phyloP scores from a whole-genome alignment of 1,140 invertebrate species.

The Ruditapes philippinarum region DNA sequence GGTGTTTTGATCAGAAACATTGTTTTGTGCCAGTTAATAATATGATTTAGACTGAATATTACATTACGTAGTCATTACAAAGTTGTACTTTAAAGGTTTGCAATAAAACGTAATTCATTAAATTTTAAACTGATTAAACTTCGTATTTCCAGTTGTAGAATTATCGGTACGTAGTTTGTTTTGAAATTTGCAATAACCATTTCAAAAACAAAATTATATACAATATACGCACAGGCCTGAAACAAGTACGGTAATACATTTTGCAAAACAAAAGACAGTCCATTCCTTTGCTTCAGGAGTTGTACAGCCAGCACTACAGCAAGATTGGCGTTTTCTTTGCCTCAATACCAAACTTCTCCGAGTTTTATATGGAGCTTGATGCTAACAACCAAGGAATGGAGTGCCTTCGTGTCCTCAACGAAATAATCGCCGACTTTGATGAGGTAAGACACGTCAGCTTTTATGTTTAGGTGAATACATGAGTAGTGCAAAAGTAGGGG shows the following conservation, averaged over 20 bases:
- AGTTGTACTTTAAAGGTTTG: too few species aligned
- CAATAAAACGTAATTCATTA: too few species aligned
- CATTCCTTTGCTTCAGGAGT: constrained; percentile 89
- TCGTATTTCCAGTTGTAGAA: too few species aligned
- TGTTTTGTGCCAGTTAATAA: too few species aligned
- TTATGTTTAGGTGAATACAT: too few species aligned
- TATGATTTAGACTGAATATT: too few species aligned
- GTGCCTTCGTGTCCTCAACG: constrained; percentile 96
- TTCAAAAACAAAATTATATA: not conserved
- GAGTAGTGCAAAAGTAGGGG: too few species aligned
- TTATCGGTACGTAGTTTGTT: too few species aligned
- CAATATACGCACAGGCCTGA: not conserved
- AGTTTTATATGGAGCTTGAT: constrained; percentile 98
- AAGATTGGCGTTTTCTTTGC: constrained; percentile 97
- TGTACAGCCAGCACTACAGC: constrained; percentile 97
- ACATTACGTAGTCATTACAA: too few species aligned
- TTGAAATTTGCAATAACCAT: too few species aligned
- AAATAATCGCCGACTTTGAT: constrained; percentile 99
- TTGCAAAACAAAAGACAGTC: not conserved
- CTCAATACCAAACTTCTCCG: constrained; percentile 98
- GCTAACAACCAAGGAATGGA: constrained; percentile 97
- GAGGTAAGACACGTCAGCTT: constrained; percentile 81
- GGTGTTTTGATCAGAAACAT: too few species aligned
- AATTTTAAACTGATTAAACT: too few species aligned
- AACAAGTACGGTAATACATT: not conserved